These are phyloP conservation scores for Cochlearius cochlearius DNA, from an alignment of 2,113 vertebrate genomes.

Conservation along the genomic window DNA sequence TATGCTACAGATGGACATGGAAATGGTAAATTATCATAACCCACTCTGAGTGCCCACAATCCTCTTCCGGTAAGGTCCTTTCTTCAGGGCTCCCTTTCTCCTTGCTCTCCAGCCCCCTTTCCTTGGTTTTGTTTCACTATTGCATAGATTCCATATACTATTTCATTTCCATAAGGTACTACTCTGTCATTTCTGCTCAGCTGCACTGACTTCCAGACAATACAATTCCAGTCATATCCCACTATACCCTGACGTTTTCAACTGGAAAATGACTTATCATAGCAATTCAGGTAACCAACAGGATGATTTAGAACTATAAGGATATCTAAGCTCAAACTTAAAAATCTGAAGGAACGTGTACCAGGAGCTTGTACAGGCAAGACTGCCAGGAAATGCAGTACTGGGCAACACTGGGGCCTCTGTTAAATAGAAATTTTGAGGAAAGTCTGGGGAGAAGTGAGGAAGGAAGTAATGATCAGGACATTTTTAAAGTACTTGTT, in stretches of 20 bases:
- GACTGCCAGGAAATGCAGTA: background rate
- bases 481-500: background rate
- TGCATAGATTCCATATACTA: background rate
- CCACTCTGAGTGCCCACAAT: background rate
- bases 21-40: background rate
- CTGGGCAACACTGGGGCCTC: background rate
- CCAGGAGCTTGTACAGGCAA: background rate
- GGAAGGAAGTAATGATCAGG: background rate
- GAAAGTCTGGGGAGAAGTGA: background rate
- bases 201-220: background rate
- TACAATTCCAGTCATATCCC: background rate
- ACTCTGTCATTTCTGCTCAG: background rate
- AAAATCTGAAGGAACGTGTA: background rate
- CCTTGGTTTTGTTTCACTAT: background rate
- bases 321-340: rapidly evolving
- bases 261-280: background rate
- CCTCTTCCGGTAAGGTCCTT: background rate
- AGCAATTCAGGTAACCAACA: background rate
- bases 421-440: background rate
- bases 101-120: background rate
- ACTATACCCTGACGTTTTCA: background rate
- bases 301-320: background rate
- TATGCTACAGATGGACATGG: background rate
- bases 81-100: background rate
- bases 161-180: background rate